Evolutionary conservation across 2,113 vertebrate species (phyloP).

Genomic region (Pteronura brasiliensis): DNA sequence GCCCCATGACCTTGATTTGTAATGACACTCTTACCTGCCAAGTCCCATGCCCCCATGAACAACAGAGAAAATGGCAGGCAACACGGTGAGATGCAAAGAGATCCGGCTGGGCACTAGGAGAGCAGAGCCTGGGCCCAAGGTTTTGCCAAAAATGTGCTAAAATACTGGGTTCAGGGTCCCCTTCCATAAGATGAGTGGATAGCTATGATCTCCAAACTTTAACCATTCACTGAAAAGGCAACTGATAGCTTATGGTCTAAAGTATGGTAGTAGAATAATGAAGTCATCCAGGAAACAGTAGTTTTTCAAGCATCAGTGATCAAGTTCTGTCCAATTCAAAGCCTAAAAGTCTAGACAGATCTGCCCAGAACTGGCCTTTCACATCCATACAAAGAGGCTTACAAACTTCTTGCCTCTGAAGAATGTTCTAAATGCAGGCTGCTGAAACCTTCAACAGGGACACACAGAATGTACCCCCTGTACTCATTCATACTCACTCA

Average conservation of each 20-base stretch:
- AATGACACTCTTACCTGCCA: not conserved
- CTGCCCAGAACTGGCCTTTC: not conserved
- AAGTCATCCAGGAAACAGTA: not conserved
- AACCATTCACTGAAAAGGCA: not conserved
- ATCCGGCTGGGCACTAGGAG: not conserved
- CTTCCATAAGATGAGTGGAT: not conserved
- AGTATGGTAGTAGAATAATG: not conserved
- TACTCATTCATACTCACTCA: not conserved
- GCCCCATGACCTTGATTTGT: not conserved
- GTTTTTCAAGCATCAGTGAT: not conserved
- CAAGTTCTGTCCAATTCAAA: not conserved
- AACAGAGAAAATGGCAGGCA: not conserved
- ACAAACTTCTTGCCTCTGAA: not conserved
- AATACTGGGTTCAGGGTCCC: not conserved
- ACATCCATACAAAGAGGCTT: not conserved
- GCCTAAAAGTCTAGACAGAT: not conserved
- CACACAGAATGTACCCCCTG: not conserved
- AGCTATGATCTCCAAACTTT: not conserved
- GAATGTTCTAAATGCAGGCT: not conserved
- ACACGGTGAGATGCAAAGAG: not conserved
- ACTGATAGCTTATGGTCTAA: not conserved
- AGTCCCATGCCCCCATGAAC: not conserved
- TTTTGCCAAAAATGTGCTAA: not conserved
- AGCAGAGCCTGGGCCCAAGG: not conserved
- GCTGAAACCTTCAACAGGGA: not conserved